Base-by-base conservation (phyloP, 2,888 invertebrate genomes). In the Calameuta idolon region DNA sequence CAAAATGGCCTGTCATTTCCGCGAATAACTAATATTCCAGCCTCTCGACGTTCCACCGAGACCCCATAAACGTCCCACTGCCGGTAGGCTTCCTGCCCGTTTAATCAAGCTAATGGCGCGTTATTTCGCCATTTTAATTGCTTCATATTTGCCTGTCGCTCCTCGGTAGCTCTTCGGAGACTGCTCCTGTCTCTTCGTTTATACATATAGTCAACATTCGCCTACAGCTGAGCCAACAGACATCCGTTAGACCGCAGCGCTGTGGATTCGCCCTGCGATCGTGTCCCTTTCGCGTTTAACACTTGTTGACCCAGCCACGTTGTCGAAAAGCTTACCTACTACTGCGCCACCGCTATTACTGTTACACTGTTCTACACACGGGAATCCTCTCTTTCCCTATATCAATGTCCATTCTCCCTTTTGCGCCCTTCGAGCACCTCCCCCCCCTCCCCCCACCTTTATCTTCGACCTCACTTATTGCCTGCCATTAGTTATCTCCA, bases 61-160 rank as follows among this genome's bases (percentile, higher is more conserved):
- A 23, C 55, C 55, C 55, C 23, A 0, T 23, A 9, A 2, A 9
- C 23, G 55, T 55, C 23, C 9, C 55, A 55, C 55, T 2, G 23
- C 23, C 23, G 2, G 55, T 55, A 55, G 55, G 55, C 55, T 55
- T 55, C 23, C 76, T 78, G 79, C 73, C 71, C 73, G 76, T 82
- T 84, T 81, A 82, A 82, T 79, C 37, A 68, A 76, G 75, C 77
- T 78, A 81, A 81, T 78, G 77, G 79, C 34, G 68, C 34, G 74
- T 40, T 76, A 76, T 34, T 71, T 69, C 76, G 77, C 75, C 76
- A 79, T 80, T 84, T 81, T 84, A 83, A 84, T 71, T 71, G 71
- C 31, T 71, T 71, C 31, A 71, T 71, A 34, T 71, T 71, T 71
- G 71, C 71, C 33, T 12, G 71, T 34, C 71, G 12, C 4, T 3